Conservation (phyloP, 2,888 invertebrate genomes). For the Agrenia bidenticulata region DNA sequence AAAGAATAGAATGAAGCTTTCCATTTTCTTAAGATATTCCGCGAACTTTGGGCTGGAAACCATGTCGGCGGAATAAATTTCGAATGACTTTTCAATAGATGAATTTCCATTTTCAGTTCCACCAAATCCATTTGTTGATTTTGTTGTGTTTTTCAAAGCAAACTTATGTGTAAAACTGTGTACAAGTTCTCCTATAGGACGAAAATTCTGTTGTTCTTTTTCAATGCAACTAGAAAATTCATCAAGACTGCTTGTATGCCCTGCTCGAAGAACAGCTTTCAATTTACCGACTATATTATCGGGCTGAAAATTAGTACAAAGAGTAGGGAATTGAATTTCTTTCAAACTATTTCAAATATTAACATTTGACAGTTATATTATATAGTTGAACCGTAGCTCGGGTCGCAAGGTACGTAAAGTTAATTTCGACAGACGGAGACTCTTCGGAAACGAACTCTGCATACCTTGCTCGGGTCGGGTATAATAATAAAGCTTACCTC, state of each 20-base stretch:
- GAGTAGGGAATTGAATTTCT: constrained; percentile 1
- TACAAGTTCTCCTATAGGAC: constrained; percentile 71
- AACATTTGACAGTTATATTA: neutral
- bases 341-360: neutral
- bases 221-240: constrained; percentile 69
- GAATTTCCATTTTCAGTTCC: constrained; percentile 21
- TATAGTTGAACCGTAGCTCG: too few species aligned
- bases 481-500: constrained; percentile 50
- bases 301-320: constrained; percentile 59
- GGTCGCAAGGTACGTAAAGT: too few species aligned
- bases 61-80: constrained; percentile 75
- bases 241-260: constrained; percentile 70
- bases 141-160: neutral
- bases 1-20: constrained; percentile 90
- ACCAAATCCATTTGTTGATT: neutral
- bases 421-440: too few species aligned
- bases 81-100: constrained; percentile 61
- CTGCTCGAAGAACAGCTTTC: constrained; percentile 69
- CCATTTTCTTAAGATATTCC: constrained; percentile 77
- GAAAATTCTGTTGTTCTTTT: constrained; percentile 70
- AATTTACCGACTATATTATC: constrained; percentile 74
- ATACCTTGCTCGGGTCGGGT: constrained; percentile 61
- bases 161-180: constrained; percentile 60
- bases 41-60: constrained; percentile 69
- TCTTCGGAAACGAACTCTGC: constrained; percentile 57